Conservation (phyloP, 2,113 vertebrate genomes). For the Mustelus asterias region DNA sequence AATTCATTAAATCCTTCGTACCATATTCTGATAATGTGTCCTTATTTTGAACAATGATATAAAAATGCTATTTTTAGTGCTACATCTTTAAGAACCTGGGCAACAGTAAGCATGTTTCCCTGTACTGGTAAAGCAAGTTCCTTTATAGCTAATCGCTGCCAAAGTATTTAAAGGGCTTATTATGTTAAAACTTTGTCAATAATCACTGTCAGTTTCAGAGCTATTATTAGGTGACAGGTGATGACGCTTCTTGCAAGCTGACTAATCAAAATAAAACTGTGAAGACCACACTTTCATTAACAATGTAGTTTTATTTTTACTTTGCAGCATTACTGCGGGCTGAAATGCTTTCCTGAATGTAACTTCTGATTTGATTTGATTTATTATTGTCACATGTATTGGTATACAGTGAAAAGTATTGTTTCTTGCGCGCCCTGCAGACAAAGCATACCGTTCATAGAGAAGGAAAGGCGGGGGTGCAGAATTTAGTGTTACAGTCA, state of each 20-base stretch:
- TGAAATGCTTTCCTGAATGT: neutral
- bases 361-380: neutral
- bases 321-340: neutral
- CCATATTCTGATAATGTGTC: neutral
- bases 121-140: neutral
- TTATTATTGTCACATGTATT: too few relatives aligned
- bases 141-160: neutral
- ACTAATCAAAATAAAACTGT: neutral
- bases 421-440: too few relatives aligned
- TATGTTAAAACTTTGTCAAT: neutral
- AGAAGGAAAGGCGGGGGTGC: too few relatives aligned
- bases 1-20: neutral
- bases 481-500: too few relatives aligned
- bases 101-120: neutral
- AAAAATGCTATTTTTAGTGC: neutral
- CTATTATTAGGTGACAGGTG: neutral
- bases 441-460: too few relatives aligned
- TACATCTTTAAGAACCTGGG: neutral
- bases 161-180: neutral
- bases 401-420: too few relatives aligned
- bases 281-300: neutral
- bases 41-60: neutral
- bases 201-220: neutral
- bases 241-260: neutral
- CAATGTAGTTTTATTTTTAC: neutral